Conservation (phyloP, 2,797 vertebrate species). For the Malacoctenus gilli region DNA sequence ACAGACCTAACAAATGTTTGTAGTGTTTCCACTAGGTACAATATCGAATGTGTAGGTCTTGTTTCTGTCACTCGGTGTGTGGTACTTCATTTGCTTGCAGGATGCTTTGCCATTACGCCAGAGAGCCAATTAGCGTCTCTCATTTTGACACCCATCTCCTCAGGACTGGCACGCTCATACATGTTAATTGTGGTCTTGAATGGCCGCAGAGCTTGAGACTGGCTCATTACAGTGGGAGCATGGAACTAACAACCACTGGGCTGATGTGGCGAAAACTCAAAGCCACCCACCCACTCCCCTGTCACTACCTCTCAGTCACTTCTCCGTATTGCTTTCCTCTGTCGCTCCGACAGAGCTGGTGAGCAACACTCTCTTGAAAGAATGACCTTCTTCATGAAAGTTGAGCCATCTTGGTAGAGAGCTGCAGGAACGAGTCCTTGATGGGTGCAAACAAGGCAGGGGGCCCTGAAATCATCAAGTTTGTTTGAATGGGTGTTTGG, state of each 20-base stretch:
- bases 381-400: slow-evolving; percentile 46
- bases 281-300: slow-evolving; percentile 16
- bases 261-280: slow-evolving; percentile 41
- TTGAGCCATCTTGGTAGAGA: slow-evolving; percentile 29
- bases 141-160: slow-evolving; percentile 62
- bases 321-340: slow-evolving; percentile 3
- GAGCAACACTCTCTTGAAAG: slow-evolving; percentile 6
- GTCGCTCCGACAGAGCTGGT: slow-evolving; percentile 1
- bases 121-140: slow-evolving; percentile 68
- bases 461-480: too few species aligned
- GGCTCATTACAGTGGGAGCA: slow-evolving; percentile 56
- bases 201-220: slow-evolving; percentile 31
- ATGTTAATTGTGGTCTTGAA: slow-evolving; percentile 69
- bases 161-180: slow-evolving; percentile 57
- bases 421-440: too few species aligned
- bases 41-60: slow-evolving; percentile 47
- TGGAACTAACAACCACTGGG: slow-evolving; percentile 37
- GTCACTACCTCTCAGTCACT: slow-evolving; percentile 33
- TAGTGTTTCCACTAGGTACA: slow-evolving; percentile 34
- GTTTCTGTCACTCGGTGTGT: slow-evolving; percentile 31
- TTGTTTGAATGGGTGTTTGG: too few species aligned
- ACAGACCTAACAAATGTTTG: slow-evolving; percentile 35
- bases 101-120: slow-evolving; percentile 46
- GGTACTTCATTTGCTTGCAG: slow-evolving; percentile 39
- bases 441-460: too few species aligned